Evolutionary conservation across 2,797 vertebrate species (phyloP), one percentile per base, ranked within the genome.

Genomic region (Melanotaenia nigrans): DNA sequence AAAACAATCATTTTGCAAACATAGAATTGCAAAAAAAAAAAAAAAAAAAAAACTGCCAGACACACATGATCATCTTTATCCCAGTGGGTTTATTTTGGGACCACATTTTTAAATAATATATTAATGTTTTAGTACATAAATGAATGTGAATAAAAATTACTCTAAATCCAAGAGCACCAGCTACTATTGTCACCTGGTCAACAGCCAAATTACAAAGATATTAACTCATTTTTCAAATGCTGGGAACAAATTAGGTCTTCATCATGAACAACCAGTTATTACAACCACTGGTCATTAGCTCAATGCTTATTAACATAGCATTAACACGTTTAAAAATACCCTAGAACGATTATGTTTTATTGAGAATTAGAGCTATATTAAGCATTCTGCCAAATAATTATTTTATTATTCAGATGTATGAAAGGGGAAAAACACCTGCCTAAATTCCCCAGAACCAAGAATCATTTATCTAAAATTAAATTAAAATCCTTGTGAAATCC

Each of bases 1-100:
- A 65, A 74, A 87, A 85, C 66, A 59, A 35, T 68, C 1, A 62
- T 66, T 76, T 51, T 30, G 40, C 55, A 71, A 69, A 65, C 53
- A 71, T 20, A 36, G 0, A 2, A 9, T 4, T n/a, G 25, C 3
- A 51, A 51, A 32, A 64, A 12, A 53, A 13, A 1, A 42, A n/a
- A 59, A n/a, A n/a, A n/a, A 14, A 53, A 13, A 1, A 42, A n/a
- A 14, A 33, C 24, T 28, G 11, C 22, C 1, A 61, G 38, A 40
- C 20, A 60, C 22, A 24, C 14, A 25, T 14, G 51, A 54, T 67
- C 16, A 35, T 64, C 10, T 70, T 63, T 3, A 63, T 45, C 1
- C 49, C 28, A 14, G 11, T 12, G n/a, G 22, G 55, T n/a, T n/a
- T n/a, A n/a, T n/a, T n/a, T n/a, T n/a, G n/a, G n/a, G n/a, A n/a